Base-by-base conservation (phyloP, 2,888 invertebrate species). In the Ferdinandea cuprea region DNA sequence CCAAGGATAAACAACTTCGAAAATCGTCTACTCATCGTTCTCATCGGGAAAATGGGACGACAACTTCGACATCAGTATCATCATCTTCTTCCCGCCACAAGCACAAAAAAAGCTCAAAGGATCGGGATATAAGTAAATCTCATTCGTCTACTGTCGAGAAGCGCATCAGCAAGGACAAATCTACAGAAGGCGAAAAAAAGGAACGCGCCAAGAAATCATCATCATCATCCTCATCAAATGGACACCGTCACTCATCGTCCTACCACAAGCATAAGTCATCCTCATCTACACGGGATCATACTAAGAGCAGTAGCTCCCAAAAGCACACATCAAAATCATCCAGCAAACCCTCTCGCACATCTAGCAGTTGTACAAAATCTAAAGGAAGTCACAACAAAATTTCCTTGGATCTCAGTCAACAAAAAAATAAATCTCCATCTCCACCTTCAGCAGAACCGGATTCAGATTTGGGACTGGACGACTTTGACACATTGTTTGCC, bases 381-480 rank as follows among this genome's bases (percentile, higher is more conserved):
- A 78, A 50, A 5, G 72, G 37, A 37, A 4, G 30, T 2, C 3
- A 9, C 3, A 46, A 65, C 4, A 66, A 68, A 66, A 17, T 19
- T 11, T 19, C 3, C 0, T 9, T 32, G 8, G 72, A 21, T n/a
- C 28, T 15, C 21, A 50, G 25, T 8, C 28, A 73, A 4, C 65
- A 42, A 13, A 59, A 54, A 0, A 79, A 85, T 3, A 80, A 85
- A 11, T 48, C 61, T 6, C 56, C 72, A 3, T 59, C 71, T 0
- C 46, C 74, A 3, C 13, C 72, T 7, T 25, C 63, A n/a, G 6
- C 48, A 17, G 46, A 85, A 61, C 89, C 86, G 80, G 87, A 86
- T 85, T 88, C 89, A 76, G 87, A 89, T 85, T 88, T 68, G 88
- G 86, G 83, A 89, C 90, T 79, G 91, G 91, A 87, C 91, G 91